Percentiles rank a stretch among this genome's conserved stretches.
These are phyloP conservation scores for Sturmia bella DNA, from an alignment of 2,888 invertebrate species.

Conservation along the genomic window DNA sequence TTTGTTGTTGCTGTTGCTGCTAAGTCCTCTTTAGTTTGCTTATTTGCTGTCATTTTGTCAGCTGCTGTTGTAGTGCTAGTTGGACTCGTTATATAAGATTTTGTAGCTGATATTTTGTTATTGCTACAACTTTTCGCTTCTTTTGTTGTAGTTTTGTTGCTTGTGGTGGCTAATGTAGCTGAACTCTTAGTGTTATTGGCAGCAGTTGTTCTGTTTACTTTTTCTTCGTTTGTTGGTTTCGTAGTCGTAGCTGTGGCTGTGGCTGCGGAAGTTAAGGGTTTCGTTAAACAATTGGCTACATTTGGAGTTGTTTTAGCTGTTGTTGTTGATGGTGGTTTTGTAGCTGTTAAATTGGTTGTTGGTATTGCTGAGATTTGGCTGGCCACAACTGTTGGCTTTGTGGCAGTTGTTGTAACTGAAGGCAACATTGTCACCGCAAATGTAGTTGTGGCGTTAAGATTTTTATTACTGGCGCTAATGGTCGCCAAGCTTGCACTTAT, in stretches of 20 bases:
- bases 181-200: slow-evolving; percentile 58
- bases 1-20: background rate
- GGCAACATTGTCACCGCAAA: slow-evolving; percentile 58
- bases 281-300: slow-evolving; percentile 49
- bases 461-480: slow-evolving; percentile 27
- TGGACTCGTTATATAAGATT: slow-evolving; percentile 32
- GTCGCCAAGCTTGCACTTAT: slow-evolving; percentile 25
- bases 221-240: slow-evolving; percentile 44
- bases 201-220: slow-evolving; percentile 50
- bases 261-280: slow-evolving; percentile 30
- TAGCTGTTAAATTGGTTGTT: slow-evolving; percentile 19
- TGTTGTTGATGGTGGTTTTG: slow-evolving; percentile 30
- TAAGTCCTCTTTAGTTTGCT: slow-evolving; percentile 4
- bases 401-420: slow-evolving; percentile 61
- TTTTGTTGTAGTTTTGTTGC: slow-evolving; percentile 41
- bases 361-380: slow-evolving; percentile 29
- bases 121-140: slow-evolving; percentile 45
- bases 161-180: slow-evolving; percentile 61
- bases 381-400: slow-evolving; percentile 30
- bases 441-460: slow-evolving; percentile 36
- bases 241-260: slow-evolving; percentile 13
- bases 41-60: slow-evolving; percentile 3
- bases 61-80: slow-evolving; percentile 25
- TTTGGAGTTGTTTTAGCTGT: slow-evolving; percentile 14
- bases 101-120: slow-evolving; percentile 52